phyloP scores from a whole-genome alignment of 2,797 vertebrate genomes.

The Sphenodon punctatus region DNA sequence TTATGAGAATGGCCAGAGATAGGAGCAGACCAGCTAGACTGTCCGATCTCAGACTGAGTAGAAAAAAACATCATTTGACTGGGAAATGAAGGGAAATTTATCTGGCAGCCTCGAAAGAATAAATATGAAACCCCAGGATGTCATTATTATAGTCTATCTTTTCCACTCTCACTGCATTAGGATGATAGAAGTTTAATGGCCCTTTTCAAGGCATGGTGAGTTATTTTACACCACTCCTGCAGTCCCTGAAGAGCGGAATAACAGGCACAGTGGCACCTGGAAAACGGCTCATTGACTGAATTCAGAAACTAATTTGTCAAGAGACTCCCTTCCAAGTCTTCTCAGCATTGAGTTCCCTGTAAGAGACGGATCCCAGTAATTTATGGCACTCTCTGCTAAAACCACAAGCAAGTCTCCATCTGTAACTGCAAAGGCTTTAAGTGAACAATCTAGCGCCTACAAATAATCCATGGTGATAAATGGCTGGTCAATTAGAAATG shows the following conservation, averaged over 20 bases:
- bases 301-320: background rate
- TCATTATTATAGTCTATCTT: background rate
- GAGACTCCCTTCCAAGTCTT: background rate
- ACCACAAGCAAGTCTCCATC: rapidly evolving
- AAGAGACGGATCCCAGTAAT: background rate
- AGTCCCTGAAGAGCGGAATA: background rate
- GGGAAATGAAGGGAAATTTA: background rate
- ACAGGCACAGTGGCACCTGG: rapidly evolving
- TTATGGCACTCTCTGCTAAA: background rate
- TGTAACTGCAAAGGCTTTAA: background rate
- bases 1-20: background rate
- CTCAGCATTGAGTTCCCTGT: background rate
- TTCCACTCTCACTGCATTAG: background rate
- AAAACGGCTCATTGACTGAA: background rate
- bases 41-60: background rate
- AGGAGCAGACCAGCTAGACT: background rate
- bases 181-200: background rate
- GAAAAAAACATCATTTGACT: slow-evolving; percentile 20
- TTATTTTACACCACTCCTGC: background rate
- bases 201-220: background rate
- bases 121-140: background rate
- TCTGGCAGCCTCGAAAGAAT: background rate
- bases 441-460: background rate
- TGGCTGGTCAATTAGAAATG: background rate
- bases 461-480: background rate